Base-by-base conservation (phyloP, 2,113 vertebrate genomes). In the Pygathrix nemaeus region DNA sequence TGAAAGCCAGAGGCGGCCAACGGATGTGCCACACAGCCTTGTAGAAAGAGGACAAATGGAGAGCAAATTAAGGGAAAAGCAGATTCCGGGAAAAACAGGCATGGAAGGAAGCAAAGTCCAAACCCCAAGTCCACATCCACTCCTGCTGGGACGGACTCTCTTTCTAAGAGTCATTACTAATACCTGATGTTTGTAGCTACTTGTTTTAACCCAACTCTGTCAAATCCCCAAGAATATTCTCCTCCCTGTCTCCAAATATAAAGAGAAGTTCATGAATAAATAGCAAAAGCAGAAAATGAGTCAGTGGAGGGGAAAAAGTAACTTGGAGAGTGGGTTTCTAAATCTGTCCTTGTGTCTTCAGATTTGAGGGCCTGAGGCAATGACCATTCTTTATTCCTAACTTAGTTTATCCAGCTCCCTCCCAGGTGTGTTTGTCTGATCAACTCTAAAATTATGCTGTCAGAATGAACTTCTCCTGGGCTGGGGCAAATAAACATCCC, bases 401-500 rank as follows among this genome's bases (percentile, higher is more conserved):
- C 72, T 93, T 88, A 64, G 43, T 92, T 70, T 50, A 82, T 23
- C 61, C 61, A 88, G 48, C 23, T 66, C 84, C 52, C 40, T 81
- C 85, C 20, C 96, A 94, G 97, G 90, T 97, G 81, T 94, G 85
- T 93, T 55, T 88, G 84, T 96, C 92, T 96, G 80, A 2, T 85
- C 0, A 21, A 45, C 80, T 93, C 59, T 64, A 83, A 90, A 84
- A 93, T 3, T 48, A 52, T 88, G 87, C 80, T 97, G 90, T 95
- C 43, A 48, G 50, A 87, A 92, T 96, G 96, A 98, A 97, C 90
- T 95, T 97, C 90, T 95, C 76, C 57, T 81, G 83, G 50, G 61
- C 87, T 85, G 45, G 61, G 95, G 75, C 92, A 96, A 94, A 95
- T 97, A 98, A 97, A 96, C 94, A 94, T 88, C 96, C 59, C 45